Evolutionary conservation across 2,888 invertebrate genomes (phyloP), one percentile per base, ranked within the genome.

Genomic region (Slavum lentiscoides): DNA sequence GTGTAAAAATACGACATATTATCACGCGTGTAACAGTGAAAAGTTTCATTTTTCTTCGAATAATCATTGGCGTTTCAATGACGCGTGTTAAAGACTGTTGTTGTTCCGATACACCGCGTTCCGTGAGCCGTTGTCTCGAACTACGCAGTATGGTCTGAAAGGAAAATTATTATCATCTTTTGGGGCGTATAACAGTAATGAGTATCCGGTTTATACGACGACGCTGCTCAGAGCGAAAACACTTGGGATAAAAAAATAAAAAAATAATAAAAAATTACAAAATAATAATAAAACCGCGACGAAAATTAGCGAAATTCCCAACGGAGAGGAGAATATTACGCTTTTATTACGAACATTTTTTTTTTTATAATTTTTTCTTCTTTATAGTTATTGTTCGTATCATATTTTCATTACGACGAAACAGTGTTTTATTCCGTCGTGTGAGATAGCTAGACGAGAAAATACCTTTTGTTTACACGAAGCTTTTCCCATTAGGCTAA

Each of bases 291-390:
- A 75, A 76, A 76, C 69, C 59, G 76, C 53, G 69, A 70, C 49
- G 62, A 77, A 77, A 77, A 77, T 77, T 77, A 77, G 77, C 69
- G 11, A 69, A 70, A 77, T 77, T 77, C 77, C 77, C 77, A 9
- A 39, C 4, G 77, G 77, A 70, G 58, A 17, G 59, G 11, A 30
- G 30, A 30, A 30, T 4, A 30, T 30, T 53, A n/a, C 17, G 7
- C 11, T 69, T 77, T 70, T 62, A 62, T 61, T 61, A 37, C 37
- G 30, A 13, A 39, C 19, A 55, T 43, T 67, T 43, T n/a, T 30
- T 76, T 68, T 19, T 11, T 2, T 39, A 2, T 3, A 59, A 5
- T 15, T 66, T 55, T 61, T 43, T 59, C 37, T 21, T 74, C 30
- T 69, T 69, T 2, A 15, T 2, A 1, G 53, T 75, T 58, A 66